Evolutionary conservation across 2,797 vertebrate genomes (phyloP), one percentile per base, ranked within the genome.

Genomic region (Typhlichthys eigenmanni): DNA sequence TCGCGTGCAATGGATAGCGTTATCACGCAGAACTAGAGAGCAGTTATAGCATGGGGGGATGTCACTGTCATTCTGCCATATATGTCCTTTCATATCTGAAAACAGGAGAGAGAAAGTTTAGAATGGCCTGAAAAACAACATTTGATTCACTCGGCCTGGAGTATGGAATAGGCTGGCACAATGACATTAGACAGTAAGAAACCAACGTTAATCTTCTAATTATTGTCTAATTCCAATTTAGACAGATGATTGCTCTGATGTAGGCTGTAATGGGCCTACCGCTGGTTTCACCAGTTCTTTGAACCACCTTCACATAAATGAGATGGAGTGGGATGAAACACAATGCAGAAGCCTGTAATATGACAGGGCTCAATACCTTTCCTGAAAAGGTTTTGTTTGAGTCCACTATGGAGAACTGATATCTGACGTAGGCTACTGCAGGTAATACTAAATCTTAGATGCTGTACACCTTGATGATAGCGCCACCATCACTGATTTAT

Each of bases 281-380:
- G 47, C 51, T 5, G 1, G 1, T 2, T 0, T 62, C n/a, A 57
- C 24, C 24, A 24, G 24, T 24, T 24, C 24, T 24, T 24, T 24
- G 24, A 24, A 24, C 24, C 24, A 24, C 24, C 24, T 68, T 72
- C 76, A 86, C 81, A 76, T 69, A 49, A 59, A 34, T 47, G 13
- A 13, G 19, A 14, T n/a, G 78, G 24, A 24, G 24, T 74, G 69
- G 74, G 81, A 71, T 66, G 70, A 68, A 19, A 38, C 13, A 38
- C 13, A 32, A 13, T 1, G 58, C 19, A 45, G 56, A 38, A 68
- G 55, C 51, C 57, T 71, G 76, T 81, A 83, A 80, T 68, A 80
- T 69, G 66, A 74, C 63, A 45, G 24, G 24, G 24, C 5, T 62
- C 64, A 58, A 9, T 19, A 32, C 34, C 55, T 63, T 13, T 53